Base-by-base conservation (phyloP, 2,113 vertebrate genomes). In the Rhombomys opimus region DNA sequence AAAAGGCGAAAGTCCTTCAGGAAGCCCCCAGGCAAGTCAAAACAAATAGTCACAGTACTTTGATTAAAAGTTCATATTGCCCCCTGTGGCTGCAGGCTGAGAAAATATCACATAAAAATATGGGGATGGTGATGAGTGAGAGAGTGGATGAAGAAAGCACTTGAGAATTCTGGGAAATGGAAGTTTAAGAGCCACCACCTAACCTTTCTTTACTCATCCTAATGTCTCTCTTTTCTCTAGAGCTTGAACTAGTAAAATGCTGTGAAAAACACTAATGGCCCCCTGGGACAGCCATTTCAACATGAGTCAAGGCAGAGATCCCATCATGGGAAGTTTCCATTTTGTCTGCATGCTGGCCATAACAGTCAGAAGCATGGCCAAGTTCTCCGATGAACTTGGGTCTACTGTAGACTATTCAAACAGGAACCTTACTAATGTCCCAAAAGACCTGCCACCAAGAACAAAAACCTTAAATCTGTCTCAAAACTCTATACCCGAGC, bases 391-490 rank as follows among this genome's bases (percentile, higher is more conserved):
- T 38, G 98, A 92, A 97, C 91, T 78, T 46, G 95, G 96, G 95
- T 89, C 97, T 95, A 23, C 81, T 73, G 90, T 97, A 75, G 97
- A 98, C 96, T 96, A 93, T 93, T 99, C 99, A 63, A 94, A 94
- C 52, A 76, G 1, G 41, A 96, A 88, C 22, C 96, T 98, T 72
- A 89, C 54, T 94, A 77, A 12, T 32, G 84, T 99, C 95, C 98
- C 98, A 82, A 97, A 94, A 89, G 96, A 30, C 54, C 94, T 98
- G 68, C 87, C 98, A 76, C 32, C 80, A 23, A 32, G 1, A 50
- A 98, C 96, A 32, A 80, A 46, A 12, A 14, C 98, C 57, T 96
- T 99, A 95, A 99, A 99, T 98, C 97, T 99, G 25, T 99, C 99
- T 63, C 87, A 95, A 10, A 99, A 99, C 96, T 96, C 68, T n/a